Evolutionary conservation across 2,113 vertebrate genomes (phyloP).

Genomic region (Microcebus griseorufus): DNA sequence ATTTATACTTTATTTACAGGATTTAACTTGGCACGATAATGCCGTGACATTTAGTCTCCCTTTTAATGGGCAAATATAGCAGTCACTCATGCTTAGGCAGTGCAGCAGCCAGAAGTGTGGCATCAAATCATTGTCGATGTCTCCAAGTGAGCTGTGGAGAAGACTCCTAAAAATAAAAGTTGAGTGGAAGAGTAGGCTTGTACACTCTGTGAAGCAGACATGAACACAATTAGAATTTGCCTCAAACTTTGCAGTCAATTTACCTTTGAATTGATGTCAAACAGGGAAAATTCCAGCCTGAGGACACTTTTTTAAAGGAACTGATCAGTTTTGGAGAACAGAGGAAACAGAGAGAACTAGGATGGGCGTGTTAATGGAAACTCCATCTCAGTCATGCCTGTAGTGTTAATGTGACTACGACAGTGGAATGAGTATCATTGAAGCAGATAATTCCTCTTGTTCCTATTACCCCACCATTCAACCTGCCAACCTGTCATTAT

Average conservation of each 20-base stretch:
- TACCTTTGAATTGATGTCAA: conserved; percentile 59
- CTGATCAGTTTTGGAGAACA: conserved; percentile 6
- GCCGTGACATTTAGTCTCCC: background rate
- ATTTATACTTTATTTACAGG: background rate
- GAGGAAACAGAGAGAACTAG: background rate
- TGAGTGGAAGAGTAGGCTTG: background rate
- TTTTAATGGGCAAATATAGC: background rate
- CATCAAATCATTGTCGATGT: background rate
- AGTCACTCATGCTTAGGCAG: background rate
- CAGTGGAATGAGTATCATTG: background rate
- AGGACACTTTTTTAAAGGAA: conserved; percentile 46
- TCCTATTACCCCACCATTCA: conserved; percentile 51
- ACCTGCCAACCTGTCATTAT: conserved; percentile 62
- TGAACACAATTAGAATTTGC: conserved; percentile 31
- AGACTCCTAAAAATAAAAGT: conserved; percentile 16
- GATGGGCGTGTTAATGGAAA: conserved; percentile 22
- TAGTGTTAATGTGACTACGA: background rate
- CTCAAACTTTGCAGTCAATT: conserved; percentile 49
- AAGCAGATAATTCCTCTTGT: conserved; percentile 56
- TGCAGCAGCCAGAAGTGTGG: background rate
- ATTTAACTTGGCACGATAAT: background rate
- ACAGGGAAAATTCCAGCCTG: conserved; percentile 56
- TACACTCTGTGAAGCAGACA: background rate
- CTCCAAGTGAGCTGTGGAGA: background rate
- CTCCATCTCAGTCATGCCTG: background rate